Percentiles rank a stretch among this genome's conserved stretches.
phyloP scores from a whole-genome alignment of 2,797 vertebrate genomes.

The Enteromius unitaeniatus region DNA sequence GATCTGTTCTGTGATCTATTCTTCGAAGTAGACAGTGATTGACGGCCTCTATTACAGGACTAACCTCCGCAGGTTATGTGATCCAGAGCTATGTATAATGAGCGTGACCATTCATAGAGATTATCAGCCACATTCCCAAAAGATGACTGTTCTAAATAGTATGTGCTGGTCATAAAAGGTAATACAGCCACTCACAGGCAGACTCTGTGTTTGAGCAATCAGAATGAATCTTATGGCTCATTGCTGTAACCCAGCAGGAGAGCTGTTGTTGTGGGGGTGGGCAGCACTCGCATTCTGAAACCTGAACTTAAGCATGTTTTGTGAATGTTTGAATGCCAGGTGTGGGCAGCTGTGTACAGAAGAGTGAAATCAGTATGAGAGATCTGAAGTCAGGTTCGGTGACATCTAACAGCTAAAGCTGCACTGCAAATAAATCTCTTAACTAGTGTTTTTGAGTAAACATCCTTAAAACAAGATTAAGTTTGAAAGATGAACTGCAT shows the following conservation, averaged over 20 bases:
- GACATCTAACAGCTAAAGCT: constrained; percentile 25
- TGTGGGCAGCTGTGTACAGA: constrained; percentile 53
- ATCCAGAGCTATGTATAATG: constrained; percentile 1
- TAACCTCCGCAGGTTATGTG: neutral
- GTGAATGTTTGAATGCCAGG: constrained; percentile 33
- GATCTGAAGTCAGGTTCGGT: neutral
- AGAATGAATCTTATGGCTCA: neutral
- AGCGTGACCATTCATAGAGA: neutral
- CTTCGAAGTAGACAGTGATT: constrained; percentile 1
- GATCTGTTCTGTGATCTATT: neutral
- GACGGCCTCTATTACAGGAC: neutral
- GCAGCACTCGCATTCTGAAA: constrained; percentile 14
- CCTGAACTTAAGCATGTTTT: constrained; percentile 17
- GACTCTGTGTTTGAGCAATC: constrained; percentile 23
- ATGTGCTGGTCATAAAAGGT: constrained; percentile 38
- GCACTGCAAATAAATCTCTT: neutral
- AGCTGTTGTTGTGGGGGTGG: neutral
- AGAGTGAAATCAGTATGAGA: constrained; percentile 14
- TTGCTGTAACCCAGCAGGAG: constrained; percentile 1
- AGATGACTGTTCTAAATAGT: neutral
- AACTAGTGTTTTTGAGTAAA: constrained; percentile 14
- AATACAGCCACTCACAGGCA: neutral
- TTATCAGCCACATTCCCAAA: constrained; percentile 20
- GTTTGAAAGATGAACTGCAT: neutral
- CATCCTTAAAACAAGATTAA: neutral